phyloP scores from a whole-genome alignment of 2,888 invertebrate species.

The Ptychoptera albimana region DNA sequence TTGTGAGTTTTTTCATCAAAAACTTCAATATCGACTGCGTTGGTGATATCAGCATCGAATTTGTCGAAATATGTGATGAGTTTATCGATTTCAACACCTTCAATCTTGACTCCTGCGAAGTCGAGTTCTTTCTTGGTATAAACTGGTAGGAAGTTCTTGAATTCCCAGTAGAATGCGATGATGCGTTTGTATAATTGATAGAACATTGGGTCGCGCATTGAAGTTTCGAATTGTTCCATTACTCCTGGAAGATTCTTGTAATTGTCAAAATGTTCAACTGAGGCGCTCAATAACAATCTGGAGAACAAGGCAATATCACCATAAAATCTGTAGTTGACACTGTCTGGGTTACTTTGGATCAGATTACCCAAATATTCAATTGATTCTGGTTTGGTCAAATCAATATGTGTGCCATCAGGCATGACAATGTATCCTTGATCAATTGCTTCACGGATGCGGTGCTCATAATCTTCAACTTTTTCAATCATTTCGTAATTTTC shows the following conservation, averaged over 20 bases:
- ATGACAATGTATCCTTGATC: slow-evolving; percentile 36
- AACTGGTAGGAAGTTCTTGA: slow-evolving; percentile 40
- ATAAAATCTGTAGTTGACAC: slow-evolving; percentile 35
- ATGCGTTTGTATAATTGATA: slow-evolving; percentile 50
- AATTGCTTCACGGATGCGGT: slow-evolving; percentile 42
- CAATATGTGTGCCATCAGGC: slow-evolving; percentile 23
- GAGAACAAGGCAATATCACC: slow-evolving; percentile 34
- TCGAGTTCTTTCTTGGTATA: slow-evolving; percentile 45
- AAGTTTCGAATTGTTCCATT: slow-evolving; percentile 46
- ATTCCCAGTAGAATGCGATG: slow-evolving; percentile 36
- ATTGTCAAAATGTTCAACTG: slow-evolving; percentile 19
- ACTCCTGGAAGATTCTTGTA: slow-evolving; percentile 25
- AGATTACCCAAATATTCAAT: slow-evolving; percentile 36
- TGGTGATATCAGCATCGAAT: slow-evolving; percentile 43
- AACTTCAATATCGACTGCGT: slow-evolving; percentile 24
- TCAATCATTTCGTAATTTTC: slow-evolving; percentile 19
- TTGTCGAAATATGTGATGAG: slow-evolving; percentile 53
- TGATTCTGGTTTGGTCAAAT: slow-evolving; percentile 27
- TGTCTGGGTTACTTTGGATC: slow-evolving; percentile 37
- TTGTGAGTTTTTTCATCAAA: slow-evolving; percentile 30
- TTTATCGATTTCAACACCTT: slow-evolving; percentile 44
- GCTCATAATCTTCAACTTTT: slow-evolving; percentile 35
- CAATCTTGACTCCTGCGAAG: slow-evolving; percentile 47
- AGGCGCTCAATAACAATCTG: slow-evolving; percentile 37
- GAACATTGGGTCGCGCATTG: slow-evolving; percentile 57